Evolutionary conservation across 1,140 invertebrate genomes (phyloP), one percentile per base, ranked within the genome.

Genomic region (Dendrolimus punctatus): DNA sequence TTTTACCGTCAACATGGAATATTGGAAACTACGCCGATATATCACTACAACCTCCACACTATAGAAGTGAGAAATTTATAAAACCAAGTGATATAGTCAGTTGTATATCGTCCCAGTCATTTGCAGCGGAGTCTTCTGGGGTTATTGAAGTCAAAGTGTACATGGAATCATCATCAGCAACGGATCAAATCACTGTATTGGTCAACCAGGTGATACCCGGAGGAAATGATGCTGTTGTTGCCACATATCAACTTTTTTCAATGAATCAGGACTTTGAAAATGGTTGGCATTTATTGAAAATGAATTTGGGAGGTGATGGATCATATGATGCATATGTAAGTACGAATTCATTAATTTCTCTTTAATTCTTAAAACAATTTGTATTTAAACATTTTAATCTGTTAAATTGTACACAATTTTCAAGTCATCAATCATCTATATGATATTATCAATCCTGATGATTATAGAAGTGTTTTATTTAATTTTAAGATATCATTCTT

Each of bases 311-410:
- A 6, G 60, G 60, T 1, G 43, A 10, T 6, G 60, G 55, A 8
- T 44, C 45, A 40, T 70, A 61, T 41, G 43, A 39, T 36, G 69
- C 52, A 60, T 70, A 67, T 61, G 71, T 74, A 63, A 71, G 68
- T 10, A 10, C n/a, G n/a, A 7, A 6, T 8, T n/a, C 8, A 8
- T 2, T 10, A 6, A 8, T 45, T n/a, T n/a, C 6, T 3, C 23
- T 23, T 23, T 23, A 2, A 23, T 23, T 23, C 3, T 23, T 3
- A 23, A 23, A 23, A 1, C 23, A 23, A 23, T 23, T 23, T 23
- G 23, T 23, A 23, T 23, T 23, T 23, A 23, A 23, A 23, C 1
- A 23, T 2, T 23, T 23, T 23, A 23, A 23, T 23, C 23, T 23
- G 23, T 23, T 23, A 23, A 23, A 23, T 23, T 23, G 3, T 23